phyloP scores from a whole-genome alignment of 2,888 invertebrate genomes.

The Coleophora deauratella region DNA sequence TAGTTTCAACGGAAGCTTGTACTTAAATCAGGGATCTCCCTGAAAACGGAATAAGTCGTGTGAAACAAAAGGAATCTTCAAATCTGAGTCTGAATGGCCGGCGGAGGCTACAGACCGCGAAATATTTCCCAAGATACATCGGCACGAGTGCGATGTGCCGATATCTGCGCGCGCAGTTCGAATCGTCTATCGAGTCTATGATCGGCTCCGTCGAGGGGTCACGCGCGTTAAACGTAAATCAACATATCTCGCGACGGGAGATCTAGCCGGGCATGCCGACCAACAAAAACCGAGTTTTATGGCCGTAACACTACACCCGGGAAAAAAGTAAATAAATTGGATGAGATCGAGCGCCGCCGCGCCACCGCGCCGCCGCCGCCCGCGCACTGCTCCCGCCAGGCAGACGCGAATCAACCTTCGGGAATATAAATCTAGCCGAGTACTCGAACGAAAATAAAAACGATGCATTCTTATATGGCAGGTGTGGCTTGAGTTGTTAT shows the following conservation, averaged over 20 bases:
- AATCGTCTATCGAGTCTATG: conserved; percentile 71
- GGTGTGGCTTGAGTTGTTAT: neutral
- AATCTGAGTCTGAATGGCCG: conserved; percentile 50
- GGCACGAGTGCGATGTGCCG: conserved; percentile 68
- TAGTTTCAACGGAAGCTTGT: no score
- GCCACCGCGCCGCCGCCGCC: no score
- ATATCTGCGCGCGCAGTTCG: conserved; percentile 61
- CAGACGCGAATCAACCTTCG: conserved; percentile 20
- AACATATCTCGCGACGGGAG: conserved; percentile 73
- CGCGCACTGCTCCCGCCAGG: conserved; percentile 37
- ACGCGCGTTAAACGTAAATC: conserved; percentile 74
- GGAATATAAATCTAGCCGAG: conserved; percentile 9
- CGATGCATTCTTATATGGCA: no score
- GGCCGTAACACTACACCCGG: conserved; percentile 65
- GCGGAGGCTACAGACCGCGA: conserved; percentile 42
- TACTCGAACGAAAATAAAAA: neutral
- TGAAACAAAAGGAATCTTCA: conserved; percentile 59
- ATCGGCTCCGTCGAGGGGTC: conserved; percentile 68
- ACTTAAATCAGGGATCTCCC: no score
- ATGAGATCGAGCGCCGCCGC: conserved; percentile 52
- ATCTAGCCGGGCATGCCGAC: conserved; percentile 62
- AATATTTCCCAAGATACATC: conserved; percentile 70
- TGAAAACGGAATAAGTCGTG: conserved; percentile 33
- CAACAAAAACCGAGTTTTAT: conserved; percentile 70
- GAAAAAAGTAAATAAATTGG: conserved; percentile 67